Evolutionary conservation across 1,140 invertebrate genomes (phyloP).

Genomic region (Protaetia brevitarsis): DNA sequence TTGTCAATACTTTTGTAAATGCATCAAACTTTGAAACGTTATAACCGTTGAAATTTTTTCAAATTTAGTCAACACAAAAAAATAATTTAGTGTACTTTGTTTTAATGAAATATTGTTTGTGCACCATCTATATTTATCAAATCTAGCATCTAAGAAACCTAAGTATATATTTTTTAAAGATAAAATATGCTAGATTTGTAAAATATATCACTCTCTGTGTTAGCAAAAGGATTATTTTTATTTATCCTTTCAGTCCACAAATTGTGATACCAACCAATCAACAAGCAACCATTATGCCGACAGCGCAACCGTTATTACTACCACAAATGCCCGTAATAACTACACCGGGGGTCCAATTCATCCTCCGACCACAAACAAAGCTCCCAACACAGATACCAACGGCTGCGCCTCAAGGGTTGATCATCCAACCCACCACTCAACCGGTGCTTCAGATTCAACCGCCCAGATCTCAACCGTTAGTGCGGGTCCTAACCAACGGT

Average conservation of each 20-base stretch:
- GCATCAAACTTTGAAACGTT: too few relatives aligned
- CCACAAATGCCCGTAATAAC: slow-evolving; percentile 47
- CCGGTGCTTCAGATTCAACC: slow-evolving; percentile 41
- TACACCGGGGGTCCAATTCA: slow-evolving; percentile 54
- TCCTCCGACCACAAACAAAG: slow-evolving; percentile 52
- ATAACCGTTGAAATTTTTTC: too few relatives aligned
- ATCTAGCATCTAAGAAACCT: too few relatives aligned
- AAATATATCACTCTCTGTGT: too few relatives aligned
- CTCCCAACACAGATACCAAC: slow-evolving; percentile 48
- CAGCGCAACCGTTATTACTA: slow-evolving; percentile 44
- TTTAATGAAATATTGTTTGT: too few relatives aligned
- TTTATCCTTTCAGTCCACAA: slow-evolving; percentile 38
- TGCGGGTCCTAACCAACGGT: slow-evolving; percentile 54
- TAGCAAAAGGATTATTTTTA: too few relatives aligned
- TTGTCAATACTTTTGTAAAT: too few relatives aligned
- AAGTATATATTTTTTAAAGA: too few relatives aligned
- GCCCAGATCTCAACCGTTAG: slow-evolving; percentile 52
- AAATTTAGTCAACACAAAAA: too few relatives aligned
- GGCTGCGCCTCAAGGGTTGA: slow-evolving; percentile 46
- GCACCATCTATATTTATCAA: too few relatives aligned
- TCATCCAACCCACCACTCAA: slow-evolving; percentile 44
- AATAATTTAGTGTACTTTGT: too few relatives aligned
- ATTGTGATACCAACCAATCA: slow-evolving; percentile 44
- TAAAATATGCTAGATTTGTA: too few relatives aligned
- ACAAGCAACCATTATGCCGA: slow-evolving; percentile 43